Evolutionary conservation across 2,888 invertebrate genomes (phyloP).

Genomic region (Tenthredo mesomela): DNA sequence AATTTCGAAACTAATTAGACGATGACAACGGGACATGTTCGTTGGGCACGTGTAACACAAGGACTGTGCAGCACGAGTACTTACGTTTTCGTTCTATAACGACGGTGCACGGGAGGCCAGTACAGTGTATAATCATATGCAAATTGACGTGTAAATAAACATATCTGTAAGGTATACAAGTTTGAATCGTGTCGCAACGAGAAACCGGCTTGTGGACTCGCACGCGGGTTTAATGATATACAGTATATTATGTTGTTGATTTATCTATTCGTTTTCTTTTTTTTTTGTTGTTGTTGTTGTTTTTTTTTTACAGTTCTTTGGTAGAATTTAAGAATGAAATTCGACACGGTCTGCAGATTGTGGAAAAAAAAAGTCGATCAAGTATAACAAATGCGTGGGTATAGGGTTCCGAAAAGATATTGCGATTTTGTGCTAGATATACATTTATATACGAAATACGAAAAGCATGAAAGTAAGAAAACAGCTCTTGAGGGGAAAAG

Average conservation of each 20-base stretch:
- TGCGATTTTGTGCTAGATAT: not conserved
- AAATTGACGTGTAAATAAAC: conserved; percentile 49
- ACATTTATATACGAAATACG: not conserved
- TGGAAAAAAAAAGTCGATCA: conserved; percentile 35
- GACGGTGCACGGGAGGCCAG: conserved; percentile 25
- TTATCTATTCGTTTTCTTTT: conserved; percentile 12
- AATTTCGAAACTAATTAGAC: conserved; percentile 47
- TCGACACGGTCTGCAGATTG: not conserved
- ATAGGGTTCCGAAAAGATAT: not conserved
- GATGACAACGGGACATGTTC: conserved; percentile 46
- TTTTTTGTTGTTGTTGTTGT: not conserved
- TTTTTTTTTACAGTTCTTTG: conserved; percentile 11
- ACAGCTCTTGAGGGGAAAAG: not conserved
- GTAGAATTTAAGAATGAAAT: conserved; percentile 11
- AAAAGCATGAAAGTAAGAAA: conserved; percentile 8
- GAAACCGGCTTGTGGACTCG: conserved; percentile 14
- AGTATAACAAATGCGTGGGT: not conserved
- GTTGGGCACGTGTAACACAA: conserved; percentile 46
- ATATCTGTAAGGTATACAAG: conserved; percentile 39
- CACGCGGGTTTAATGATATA: conserved; percentile 4
- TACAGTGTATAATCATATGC: conserved; percentile 42
- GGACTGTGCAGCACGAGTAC: conserved; percentile 45
- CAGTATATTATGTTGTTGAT: not conserved
- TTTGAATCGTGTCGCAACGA: conserved; percentile 39
- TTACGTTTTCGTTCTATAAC: conserved; percentile 33